Percentiles rank a stretch among this genome's conserved stretches.
Evolutionary conservation across 2,113 vertebrate genomes (phyloP).

Genomic region (Copsychus sechellarum): DNA sequence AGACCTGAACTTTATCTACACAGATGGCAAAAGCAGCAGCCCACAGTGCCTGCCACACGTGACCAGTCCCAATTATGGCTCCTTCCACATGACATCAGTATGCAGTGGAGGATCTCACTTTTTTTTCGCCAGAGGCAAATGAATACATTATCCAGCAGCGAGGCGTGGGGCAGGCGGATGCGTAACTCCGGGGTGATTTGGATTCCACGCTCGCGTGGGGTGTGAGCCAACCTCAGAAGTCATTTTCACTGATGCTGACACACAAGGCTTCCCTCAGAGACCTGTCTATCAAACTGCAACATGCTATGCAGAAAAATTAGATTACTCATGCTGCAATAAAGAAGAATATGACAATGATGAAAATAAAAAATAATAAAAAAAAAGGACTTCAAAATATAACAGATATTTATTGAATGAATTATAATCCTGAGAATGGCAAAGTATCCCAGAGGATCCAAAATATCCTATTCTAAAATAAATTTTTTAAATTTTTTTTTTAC

Average conservation of each 20-base stretch:
- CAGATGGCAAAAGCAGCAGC: not conserved
- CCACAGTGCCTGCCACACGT: not conserved
- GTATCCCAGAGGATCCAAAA: not conserved
- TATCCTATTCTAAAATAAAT: not conserved
- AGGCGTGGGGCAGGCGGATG: constrained; percentile 51
- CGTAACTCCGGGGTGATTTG: constrained; percentile 65
- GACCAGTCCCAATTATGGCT: constrained; percentile 64
- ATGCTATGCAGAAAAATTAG: constrained; percentile 71
- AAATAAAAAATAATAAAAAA: not conserved
- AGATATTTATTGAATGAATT: constrained; percentile 49
- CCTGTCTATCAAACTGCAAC: constrained; percentile 71
- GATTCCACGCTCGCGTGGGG: constrained; percentile 63
- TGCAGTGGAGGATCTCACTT: constrained; percentile 54
- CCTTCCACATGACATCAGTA: constrained; percentile 64
- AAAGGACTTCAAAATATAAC: constrained; percentile 33
- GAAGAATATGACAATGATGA: constrained; percentile 19
- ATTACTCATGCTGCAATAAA: constrained; percentile 70
- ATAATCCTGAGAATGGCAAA: not conserved
- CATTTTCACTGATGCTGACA: constrained; percentile 72
- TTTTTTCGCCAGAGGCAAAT: constrained; percentile 74
- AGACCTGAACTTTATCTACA: not conserved
- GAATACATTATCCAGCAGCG: constrained; percentile 75
- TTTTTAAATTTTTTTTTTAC: not conserved
- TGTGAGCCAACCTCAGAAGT: constrained; percentile 71
- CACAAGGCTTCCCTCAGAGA: constrained; percentile 69